Conservation (phyloP, 2,888 invertebrate genomes). For the Rotaria macrura region DNA sequence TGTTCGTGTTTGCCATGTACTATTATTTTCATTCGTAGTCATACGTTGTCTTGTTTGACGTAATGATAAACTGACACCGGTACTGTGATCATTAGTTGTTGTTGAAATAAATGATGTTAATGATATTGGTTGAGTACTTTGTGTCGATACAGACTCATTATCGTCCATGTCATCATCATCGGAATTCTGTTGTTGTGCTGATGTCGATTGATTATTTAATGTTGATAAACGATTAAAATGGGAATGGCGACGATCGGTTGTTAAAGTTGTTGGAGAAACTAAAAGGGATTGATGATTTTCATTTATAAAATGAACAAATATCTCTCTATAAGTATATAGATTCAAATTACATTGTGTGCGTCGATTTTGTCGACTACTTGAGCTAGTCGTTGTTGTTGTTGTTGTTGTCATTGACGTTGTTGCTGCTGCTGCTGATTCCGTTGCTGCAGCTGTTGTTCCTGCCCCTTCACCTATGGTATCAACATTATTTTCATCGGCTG, state of each 20-base stretch:
- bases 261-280: not conserved
- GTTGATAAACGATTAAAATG: not conserved
- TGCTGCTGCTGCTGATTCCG: too few species aligned
- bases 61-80: not conserved
- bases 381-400: not conserved
- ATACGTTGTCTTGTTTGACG: not conserved
- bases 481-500: not conserved
- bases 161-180: not conserved
- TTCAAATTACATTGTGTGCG: not conserved
- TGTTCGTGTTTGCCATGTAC: constrained; percentile 6
- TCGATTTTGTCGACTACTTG: not conserved
- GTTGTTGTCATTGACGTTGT: too few species aligned
- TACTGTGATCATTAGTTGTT: not conserved
- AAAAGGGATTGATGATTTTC: not conserved
- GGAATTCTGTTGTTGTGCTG: not conserved
- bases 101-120: not conserved
- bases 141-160: not conserved
- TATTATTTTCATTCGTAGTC: not conserved
- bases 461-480: not conserved
- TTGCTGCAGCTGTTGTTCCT: not conserved
- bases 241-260: constrained; percentile 3
- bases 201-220: not conserved
- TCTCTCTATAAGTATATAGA: too few species aligned
- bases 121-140: not conserved
- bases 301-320: not conserved